These are phyloP conservation scores for Orthonychiurus folsomi DNA, from an alignment of 2,888 invertebrate species.

Conservation along the genomic window DNA sequence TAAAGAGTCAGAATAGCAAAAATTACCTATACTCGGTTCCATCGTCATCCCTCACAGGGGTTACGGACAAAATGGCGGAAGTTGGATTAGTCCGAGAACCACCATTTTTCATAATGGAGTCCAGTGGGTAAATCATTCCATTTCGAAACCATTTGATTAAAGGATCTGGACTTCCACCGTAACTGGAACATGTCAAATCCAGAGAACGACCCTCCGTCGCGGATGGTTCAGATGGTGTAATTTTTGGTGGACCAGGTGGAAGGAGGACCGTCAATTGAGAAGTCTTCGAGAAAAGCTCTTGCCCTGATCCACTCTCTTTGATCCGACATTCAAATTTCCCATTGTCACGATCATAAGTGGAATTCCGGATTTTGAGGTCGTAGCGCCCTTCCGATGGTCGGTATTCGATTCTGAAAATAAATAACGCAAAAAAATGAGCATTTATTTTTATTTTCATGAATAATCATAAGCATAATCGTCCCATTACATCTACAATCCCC, in stretches of 20 bases:
- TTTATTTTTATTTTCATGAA: too few species aligned
- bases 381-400: slow-evolving; percentile 72
- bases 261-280: slow-evolving; percentile 77
- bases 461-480: too few species aligned
- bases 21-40: slow-evolving; percentile 68
- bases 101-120: slow-evolving; percentile 60
- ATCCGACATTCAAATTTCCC: slow-evolving; percentile 86
- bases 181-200: slow-evolving; percentile 54
- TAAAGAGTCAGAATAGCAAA: too few species aligned
- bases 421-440: slow-evolving; percentile 11
- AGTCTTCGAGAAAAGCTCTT: slow-evolving; percentile 64
- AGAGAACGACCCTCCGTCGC: slow-evolving; percentile 58
- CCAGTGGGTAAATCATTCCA: slow-evolving; percentile 62
- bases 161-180: slow-evolving; percentile 85
- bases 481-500: too few species aligned
- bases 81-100: slow-evolving; percentile 66
- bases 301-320: slow-evolving; percentile 72
- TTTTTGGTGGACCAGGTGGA: slow-evolving; percentile 68
- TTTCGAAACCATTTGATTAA: slow-evolving; percentile 71
- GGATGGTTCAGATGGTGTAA: slow-evolving; percentile 65
- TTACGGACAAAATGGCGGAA: slow-evolving; percentile 62
- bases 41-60: slow-evolving; percentile 74
- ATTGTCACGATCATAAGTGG: slow-evolving; percentile 60
- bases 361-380: slow-evolving; percentile 78
- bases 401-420: slow-evolving; percentile 62